Percentiles rank a stretch among this genome's conserved stretches.
Conservation (phyloP, 1,140 invertebrate genomes). For the Cylas formicarius region DNA sequence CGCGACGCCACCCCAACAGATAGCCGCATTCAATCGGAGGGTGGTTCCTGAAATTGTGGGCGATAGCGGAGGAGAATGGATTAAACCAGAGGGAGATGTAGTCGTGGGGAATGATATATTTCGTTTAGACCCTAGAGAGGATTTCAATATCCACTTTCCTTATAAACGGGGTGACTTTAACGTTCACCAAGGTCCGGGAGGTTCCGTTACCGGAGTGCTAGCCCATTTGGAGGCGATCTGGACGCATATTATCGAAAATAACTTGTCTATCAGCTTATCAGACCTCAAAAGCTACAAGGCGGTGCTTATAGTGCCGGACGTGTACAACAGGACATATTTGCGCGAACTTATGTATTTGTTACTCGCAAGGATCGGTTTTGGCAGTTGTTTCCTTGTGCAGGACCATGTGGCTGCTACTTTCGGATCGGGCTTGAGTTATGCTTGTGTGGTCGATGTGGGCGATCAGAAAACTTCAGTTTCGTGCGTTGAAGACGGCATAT, state of each 20-base stretch:
- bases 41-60: constrained; percentile 58
- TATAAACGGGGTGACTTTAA: constrained; percentile 81
- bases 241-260: constrained; percentile 68
- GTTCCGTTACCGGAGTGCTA: constrained; percentile 74
- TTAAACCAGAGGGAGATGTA: constrained; percentile 53
- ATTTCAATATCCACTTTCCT: constrained; percentile 86
- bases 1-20: constrained; percentile 79
- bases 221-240: constrained; percentile 84
- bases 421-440: constrained; percentile 83
- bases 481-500: constrained; percentile 94
- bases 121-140: constrained; percentile 60
- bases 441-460: constrained; percentile 92
- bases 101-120: constrained; percentile 66
- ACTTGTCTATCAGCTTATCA: constrained; percentile 66
- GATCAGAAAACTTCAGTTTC: constrained; percentile 93
- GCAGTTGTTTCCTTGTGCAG: constrained; percentile 75
- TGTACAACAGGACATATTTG: constrained; percentile 81
- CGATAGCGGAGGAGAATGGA: constrained; percentile 51
- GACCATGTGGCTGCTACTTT: constrained; percentile 91
- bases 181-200: constrained; percentile 72
- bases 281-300: constrained; percentile 78
- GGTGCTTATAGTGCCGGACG: constrained; percentile 84
- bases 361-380: constrained; percentile 77
- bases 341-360: constrained; percentile 79
- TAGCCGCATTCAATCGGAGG: constrained; percentile 75